Base-by-base conservation (phyloP, 2,888 invertebrate genomes). In the Ligdia adustata region DNA sequence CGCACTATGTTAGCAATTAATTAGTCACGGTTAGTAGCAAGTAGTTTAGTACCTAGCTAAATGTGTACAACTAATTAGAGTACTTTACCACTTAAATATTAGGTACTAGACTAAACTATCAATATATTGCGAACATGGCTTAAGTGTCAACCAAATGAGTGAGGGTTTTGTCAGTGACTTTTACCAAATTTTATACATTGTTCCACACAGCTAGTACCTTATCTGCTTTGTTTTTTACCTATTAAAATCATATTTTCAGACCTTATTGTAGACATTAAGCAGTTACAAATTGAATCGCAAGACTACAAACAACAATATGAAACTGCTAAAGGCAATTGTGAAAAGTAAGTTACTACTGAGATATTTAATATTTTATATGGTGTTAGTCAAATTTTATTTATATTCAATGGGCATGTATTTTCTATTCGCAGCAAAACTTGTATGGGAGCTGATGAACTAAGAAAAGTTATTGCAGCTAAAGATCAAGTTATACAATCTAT, bases 221-320 rank as follows among this genome's bases (percentile, higher is more conserved):
- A n/a, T n/a, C n/a, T n/a, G n/a, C n/a, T n/a, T n/a, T n/a, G n/a
- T n/a, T n/a, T n/a, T n/a, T n/a, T n/a, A n/a, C n/a, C n/a, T n/a
- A n/a, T n/a, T n/a, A n/a, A n/a, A n/a, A n/a, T n/a, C n/a, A 2
- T 31, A 1, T 42, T 84, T 82, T 40, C 72, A 89, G 88, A 82
- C 15, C 64, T 88, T n/a, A 24, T 76, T 2, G 29, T 41, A 9
- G 81, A 85, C 22, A 66, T 79, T 47, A 75, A 83, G 42, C 61
- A 72, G 31, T 52, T 83, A 9, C 57, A 66, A 41, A 57, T 57
- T 18, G 75, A 79, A 54, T 65, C 64, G 13, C 70, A 79, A 46
- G 72, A 59, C 13, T 72, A 64, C 48, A 82, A 75, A 65, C 60
- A 57, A 26, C 67, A 79, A 54, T 62, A 67, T 32, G 34, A 52